A percentile compares a stretch with the other conserved stretches of the same genome.
These are phyloP conservation scores for Dascillus cervinus DNA, from an alignment of 2,888 invertebrate genomes.

Conservation along the genomic window DNA sequence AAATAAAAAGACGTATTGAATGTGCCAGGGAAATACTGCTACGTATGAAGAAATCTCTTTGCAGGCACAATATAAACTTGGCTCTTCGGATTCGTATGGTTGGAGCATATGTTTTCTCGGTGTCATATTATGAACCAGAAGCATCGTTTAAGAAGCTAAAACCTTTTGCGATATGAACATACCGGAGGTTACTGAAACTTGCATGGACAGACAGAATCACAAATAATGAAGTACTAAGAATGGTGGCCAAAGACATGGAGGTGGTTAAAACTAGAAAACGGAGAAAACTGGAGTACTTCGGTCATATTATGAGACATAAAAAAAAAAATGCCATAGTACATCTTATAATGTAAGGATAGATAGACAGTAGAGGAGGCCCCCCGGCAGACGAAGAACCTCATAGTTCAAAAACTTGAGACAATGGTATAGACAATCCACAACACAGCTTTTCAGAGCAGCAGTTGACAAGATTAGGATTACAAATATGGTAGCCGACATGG, in stretches of 20 bases:
- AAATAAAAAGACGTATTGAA: constrained; percentile 6
- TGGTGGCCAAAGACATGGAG: constrained; percentile 1
- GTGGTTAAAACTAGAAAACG: constrained; percentile 3
- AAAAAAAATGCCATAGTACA: constrained; percentile 4
- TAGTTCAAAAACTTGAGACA: constrained; percentile 5
- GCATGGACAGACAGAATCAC: constrained; percentile 3
- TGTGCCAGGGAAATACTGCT: constrained; percentile 2
- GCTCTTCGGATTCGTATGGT: too few relatives aligned
- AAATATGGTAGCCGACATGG: constrained; percentile 5
- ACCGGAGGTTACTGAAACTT: constrained; percentile 1
- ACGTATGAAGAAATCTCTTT: constrained; percentile 4
- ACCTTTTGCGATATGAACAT: constrained; percentile 2
- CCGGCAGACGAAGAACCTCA: constrained; percentile 5
- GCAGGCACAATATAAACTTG: constrained; percentile 4
- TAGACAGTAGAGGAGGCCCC: constrained; percentile 1
- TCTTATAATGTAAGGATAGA: constrained; percentile 4
- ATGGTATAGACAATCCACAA: constrained; percentile 3
- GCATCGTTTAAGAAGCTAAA: constrained; percentile 2
- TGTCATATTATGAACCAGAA: constrained; percentile 3
- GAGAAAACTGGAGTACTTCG: constrained; percentile 2
- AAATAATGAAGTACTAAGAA: constrained; percentile 3
- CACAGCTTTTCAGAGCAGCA: constrained; percentile 1
- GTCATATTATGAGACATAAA: constrained; percentile 6
- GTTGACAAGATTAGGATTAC: constrained; percentile 1
- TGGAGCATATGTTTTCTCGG: constrained; percentile 3